A percentile compares a stretch with the other conserved stretches of the same genome.
Evolutionary conservation across 2,888 invertebrate species (phyloP).

Genomic region (Mesopsocus fuscifrons): DNA sequence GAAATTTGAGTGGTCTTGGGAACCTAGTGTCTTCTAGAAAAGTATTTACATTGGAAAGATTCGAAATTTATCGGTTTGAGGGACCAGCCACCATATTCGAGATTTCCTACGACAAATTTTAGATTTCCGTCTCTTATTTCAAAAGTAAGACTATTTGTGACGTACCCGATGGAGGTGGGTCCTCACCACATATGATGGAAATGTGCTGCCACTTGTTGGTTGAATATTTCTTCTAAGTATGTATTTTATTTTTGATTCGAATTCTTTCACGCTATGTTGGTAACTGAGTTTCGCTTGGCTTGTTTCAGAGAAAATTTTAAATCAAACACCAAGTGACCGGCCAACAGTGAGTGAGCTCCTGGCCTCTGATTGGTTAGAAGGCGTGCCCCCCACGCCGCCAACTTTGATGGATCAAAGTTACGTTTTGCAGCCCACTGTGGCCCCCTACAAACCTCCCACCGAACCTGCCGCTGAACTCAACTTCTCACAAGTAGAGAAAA

Average conservation of each 20-base stretch:
- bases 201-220: no score
- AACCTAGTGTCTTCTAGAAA: no score
- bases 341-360: slow-evolving; percentile 29
- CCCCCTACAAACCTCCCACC: neutral
- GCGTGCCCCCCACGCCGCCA: slow-evolving; percentile 18
- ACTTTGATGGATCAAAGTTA: slow-evolving; percentile 13
- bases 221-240: no score
- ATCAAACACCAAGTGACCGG: slow-evolving; percentile 29
- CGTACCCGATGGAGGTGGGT: no score
- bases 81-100: neutral
- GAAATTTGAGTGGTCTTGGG: no score
- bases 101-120: neutral
- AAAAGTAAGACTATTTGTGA: no score
- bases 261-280: neutral
- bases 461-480: slow-evolving; percentile 13
- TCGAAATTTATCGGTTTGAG: neutral
- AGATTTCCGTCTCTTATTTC: neutral
- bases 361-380: slow-evolving; percentile 35
- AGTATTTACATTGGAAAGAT: no score
- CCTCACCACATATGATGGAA: no score
- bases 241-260: neutral
- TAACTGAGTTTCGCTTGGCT: no score
- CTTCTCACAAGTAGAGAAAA: slow-evolving; percentile 17
- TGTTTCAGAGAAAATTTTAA: slow-evolving; percentile 29
- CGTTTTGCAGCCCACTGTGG: slow-evolving; percentile 11